Percentiles rank a stretch among this genome's conserved stretches.
These are phyloP conservation scores for Haplochromis vanheusdeni DNA, from an alignment of 2,113 vertebrate genomes.

Conservation along the genomic window DNA sequence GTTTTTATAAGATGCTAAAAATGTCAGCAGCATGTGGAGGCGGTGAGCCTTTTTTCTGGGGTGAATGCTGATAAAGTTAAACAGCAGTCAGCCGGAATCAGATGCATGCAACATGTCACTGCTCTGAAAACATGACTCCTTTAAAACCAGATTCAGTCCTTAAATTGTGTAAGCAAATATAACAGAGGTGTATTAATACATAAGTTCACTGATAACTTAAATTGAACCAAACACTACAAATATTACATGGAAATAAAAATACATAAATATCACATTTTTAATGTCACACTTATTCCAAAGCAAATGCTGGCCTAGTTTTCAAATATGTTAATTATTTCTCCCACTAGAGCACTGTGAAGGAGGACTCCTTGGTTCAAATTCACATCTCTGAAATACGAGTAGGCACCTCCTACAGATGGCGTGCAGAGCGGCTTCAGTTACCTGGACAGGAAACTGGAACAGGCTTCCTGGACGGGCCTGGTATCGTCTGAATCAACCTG, in stretches of 20 bases:
- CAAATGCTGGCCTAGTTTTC: background rate
- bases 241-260: background rate
- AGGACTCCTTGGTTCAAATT: background rate
- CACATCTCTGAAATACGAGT: background rate
- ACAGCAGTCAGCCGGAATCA: background rate
- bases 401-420: background rate
- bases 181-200: background rate
- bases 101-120: background rate
- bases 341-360: background rate
- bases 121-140: background rate
- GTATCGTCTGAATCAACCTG: slow-evolving; percentile 9
- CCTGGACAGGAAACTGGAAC: slow-evolving; percentile 57
- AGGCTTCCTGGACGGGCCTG: slow-evolving; percentile 27
- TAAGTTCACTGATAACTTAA: background rate
- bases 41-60: background rate
- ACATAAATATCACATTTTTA: background rate
- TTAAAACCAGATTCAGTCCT: background rate
- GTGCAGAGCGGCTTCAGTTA: background rate
- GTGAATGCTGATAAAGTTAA: background rate
- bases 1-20: background rate
- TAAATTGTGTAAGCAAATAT: background rate
- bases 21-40: background rate
- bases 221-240: background rate
- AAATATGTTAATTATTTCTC: background rate
- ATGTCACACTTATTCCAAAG: background rate